Evolutionary conservation across 2,888 invertebrate species (phyloP).

Genomic region (Agrotis segetum): DNA sequence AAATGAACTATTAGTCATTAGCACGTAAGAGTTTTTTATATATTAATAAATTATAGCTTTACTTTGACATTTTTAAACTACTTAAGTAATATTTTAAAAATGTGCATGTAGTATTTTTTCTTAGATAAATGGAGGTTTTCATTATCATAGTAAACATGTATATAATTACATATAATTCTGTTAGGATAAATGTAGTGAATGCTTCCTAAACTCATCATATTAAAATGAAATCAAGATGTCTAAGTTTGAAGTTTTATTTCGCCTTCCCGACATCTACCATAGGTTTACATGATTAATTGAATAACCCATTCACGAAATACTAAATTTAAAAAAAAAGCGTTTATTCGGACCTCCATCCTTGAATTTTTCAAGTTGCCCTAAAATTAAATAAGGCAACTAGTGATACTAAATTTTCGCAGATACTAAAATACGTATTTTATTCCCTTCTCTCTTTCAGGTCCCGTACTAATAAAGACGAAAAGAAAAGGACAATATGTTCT

Average conservation of each 20-base stretch:
- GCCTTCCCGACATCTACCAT: not conserved
- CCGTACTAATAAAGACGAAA: constrained; percentile 80
- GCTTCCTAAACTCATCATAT: not conserved
- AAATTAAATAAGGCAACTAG: not conserved
- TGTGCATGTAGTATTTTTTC: not conserved
- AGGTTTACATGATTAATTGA: not conserved
- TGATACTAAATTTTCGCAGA: not conserved
- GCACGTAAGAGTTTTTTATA: constrained; percentile 1
- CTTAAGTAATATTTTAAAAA: not conserved
- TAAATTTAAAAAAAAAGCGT: no score
- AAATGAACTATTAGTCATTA: constrained; percentile 27
- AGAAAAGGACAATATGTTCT: constrained; percentile 80
- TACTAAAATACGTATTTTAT: constrained; percentile 1
- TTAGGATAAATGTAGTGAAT: constrained; percentile 8
- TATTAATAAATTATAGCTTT: not conserved
- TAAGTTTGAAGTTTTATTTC: constrained; percentile 28
- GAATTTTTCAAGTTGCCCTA: not conserved
- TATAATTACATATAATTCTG: not conserved
- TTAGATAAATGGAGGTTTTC: not conserved
- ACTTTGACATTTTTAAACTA: not conserved
- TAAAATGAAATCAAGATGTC: constrained; percentile 7
- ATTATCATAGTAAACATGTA: not conserved
- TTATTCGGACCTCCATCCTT: not conserved
- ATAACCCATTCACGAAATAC: no score
- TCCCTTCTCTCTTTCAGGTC: constrained; percentile 72